These are phyloP conservation scores for Procambarus clarkii DNA, from an alignment of 1,140 invertebrate genomes.

Conservation along the genomic window DNA sequence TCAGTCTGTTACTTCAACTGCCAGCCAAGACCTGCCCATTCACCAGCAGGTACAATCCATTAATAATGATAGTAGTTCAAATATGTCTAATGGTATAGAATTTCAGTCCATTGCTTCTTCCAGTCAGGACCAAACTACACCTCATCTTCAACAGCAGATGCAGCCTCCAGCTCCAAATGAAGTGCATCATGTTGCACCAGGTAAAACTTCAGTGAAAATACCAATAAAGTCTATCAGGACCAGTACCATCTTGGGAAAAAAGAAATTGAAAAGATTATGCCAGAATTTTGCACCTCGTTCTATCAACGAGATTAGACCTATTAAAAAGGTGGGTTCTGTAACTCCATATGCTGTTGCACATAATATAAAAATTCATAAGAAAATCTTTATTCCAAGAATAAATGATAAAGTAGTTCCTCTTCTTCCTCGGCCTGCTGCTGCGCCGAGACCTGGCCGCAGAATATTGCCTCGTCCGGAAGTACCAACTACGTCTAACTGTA, in stretches of 20 bases:
- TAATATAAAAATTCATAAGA: background rate
- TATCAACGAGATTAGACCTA: background rate
- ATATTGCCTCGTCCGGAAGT: constrained; percentile 12
- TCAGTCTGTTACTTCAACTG: background rate
- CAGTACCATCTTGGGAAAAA: background rate
- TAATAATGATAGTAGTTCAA: background rate
- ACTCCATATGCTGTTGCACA: background rate
- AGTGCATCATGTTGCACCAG: background rate
- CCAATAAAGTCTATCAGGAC: background rate
- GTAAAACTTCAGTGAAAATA: background rate
- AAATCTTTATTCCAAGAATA: background rate
- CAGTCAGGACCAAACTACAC: background rate
- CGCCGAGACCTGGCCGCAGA: background rate
- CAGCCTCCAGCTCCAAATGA: background rate
- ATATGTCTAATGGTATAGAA: background rate
- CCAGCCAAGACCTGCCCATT: background rate
- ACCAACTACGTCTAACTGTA: background rate
- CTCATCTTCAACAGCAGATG: background rate
- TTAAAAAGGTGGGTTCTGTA: background rate
- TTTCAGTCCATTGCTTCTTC: background rate
- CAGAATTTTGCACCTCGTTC: background rate
- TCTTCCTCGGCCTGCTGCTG: background rate
- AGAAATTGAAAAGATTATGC: background rate
- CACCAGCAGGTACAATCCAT: background rate
- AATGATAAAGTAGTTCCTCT: background rate